Evolutionary conservation across 1,140 invertebrate genomes (phyloP).

Genomic region (Frieseomelitta varia): DNA sequence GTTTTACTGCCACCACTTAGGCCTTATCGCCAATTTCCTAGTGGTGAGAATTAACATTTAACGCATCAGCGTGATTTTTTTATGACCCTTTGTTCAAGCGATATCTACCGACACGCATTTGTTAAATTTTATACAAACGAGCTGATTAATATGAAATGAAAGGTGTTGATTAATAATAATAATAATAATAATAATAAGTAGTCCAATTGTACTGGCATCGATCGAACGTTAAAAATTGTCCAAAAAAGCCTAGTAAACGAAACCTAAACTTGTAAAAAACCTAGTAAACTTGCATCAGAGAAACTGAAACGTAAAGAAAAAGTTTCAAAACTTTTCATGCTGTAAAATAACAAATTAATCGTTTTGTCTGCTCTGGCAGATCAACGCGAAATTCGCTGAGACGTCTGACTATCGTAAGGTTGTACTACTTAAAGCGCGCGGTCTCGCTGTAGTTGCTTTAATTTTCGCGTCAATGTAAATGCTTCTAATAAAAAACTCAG

Average conservation of each 20-base stretch:
- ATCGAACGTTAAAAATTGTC: not conserved
- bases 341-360: too few relatives aligned
- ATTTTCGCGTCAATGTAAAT: not conserved
- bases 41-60: slow-evolving; percentile 20
- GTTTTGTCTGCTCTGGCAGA: too few relatives aligned
- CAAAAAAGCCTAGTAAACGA: not conserved
- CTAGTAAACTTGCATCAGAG: too few relatives aligned
- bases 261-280: too few relatives aligned
- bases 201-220: not conserved
- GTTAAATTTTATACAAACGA: not conserved
- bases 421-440: not conserved
- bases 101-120: not conserved
- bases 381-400: not conserved
- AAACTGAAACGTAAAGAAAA: too few relatives aligned
- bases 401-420: not conserved
- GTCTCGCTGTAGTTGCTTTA: not conserved
- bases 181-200: not conserved
- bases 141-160: too few relatives aligned
- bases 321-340: too few relatives aligned
- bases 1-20: slow-evolving; percentile 37
- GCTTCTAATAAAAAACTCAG: not conserved
- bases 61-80: slow-evolving; percentile 11
- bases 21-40: slow-evolving; percentile 16
- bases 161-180: not conserved
- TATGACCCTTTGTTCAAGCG: not conserved